These are phyloP conservation scores for Linhomoeus sp. DNA, from an alignment of 2,888 invertebrate genomes.

Conservation along the genomic window DNA sequence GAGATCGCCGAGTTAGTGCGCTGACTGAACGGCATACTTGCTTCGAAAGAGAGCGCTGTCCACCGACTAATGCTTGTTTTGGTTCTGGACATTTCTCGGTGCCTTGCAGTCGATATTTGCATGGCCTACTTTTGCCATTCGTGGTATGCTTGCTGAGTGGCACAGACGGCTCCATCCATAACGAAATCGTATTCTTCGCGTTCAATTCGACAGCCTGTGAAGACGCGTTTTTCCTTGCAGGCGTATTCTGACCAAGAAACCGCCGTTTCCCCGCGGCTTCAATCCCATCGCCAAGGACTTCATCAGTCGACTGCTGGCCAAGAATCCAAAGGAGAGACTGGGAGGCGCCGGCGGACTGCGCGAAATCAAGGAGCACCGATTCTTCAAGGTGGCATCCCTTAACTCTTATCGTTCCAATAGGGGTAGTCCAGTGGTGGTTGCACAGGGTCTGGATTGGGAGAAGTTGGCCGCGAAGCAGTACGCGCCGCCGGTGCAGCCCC, in stretches of 20 bases:
- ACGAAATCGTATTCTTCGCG: too few relatives aligned
- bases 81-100: too few relatives aligned
- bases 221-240: slow-evolving; percentile 33
- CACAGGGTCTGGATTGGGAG: slow-evolving; percentile 50
- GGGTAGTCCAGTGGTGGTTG: neutral
- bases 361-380: slow-evolving; percentile 70
- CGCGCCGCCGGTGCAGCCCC: slow-evolving; percentile 72
- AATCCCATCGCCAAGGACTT: slow-evolving; percentile 54
- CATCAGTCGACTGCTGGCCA: slow-evolving; percentile 59
- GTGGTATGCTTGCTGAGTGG: too few relatives aligned
- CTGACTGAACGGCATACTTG: too few relatives aligned
- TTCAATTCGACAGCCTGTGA: too few relatives aligned
- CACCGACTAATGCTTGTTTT: too few relatives aligned
- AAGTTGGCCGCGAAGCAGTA: slow-evolving; percentile 54
- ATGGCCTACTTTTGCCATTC: too few relatives aligned
- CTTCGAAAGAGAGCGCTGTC: too few relatives aligned
- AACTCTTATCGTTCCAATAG: neutral
- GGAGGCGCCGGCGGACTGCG: slow-evolving; percentile 70
- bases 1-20: slow-evolving; percentile 59
- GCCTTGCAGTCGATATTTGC: too few relatives aligned
- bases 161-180: too few relatives aligned
- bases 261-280: slow-evolving; percentile 65
- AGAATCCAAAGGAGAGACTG: slow-evolving; percentile 65
- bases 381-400: slow-evolving; percentile 47
- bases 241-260: slow-evolving; percentile 65